A percentile compares a stretch with the other conserved stretches of the same genome.
Evolutionary conservation across 2,888 invertebrate genomes (phyloP).

Genomic region (Beris morrisii): DNA sequence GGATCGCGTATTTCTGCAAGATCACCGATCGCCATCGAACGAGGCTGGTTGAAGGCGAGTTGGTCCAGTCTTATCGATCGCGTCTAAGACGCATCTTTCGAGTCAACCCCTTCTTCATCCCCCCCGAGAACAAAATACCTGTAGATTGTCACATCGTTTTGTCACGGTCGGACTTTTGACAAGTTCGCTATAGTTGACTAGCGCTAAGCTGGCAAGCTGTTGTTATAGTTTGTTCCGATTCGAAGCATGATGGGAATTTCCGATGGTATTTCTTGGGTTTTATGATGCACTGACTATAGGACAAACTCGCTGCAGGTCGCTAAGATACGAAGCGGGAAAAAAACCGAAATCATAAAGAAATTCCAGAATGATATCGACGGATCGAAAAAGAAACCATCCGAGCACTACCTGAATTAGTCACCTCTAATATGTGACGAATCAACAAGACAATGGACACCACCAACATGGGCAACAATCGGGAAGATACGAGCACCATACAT

Average conservation of each 20-base stretch:
- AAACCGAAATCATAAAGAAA: too few species aligned
- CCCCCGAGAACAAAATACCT: conserved; percentile 24
- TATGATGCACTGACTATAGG: too few species aligned
- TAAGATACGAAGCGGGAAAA: too few species aligned
- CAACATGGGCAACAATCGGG: conserved; percentile 9
- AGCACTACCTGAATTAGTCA: conserved; percentile 38
- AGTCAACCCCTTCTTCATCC: neutral
- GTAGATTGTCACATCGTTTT: conserved; percentile 29
- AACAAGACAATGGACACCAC: conserved; percentile 34
- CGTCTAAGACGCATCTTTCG: conserved; percentile 18
- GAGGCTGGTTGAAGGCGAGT: neutral
- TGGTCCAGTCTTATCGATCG: conserved; percentile 20
- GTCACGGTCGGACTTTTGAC: conserved; percentile 23
- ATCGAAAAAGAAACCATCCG: conserved; percentile 12
- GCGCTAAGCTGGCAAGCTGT: too few species aligned
- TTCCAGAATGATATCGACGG: too few species aligned
- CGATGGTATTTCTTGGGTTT: too few species aligned
- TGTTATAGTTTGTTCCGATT: neutral
- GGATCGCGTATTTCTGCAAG: conserved; percentile 3
- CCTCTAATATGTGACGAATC: conserved; percentile 28
- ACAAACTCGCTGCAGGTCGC: too few species aligned
- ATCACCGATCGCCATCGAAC: conserved; percentile 16
- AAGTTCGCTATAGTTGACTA: neutral
- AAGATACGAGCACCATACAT: neutral
- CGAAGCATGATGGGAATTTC: conserved; percentile 24